Evolutionary conservation across 2,113 vertebrate genomes (phyloP).

Genomic region (Nicator chloris): DNA sequence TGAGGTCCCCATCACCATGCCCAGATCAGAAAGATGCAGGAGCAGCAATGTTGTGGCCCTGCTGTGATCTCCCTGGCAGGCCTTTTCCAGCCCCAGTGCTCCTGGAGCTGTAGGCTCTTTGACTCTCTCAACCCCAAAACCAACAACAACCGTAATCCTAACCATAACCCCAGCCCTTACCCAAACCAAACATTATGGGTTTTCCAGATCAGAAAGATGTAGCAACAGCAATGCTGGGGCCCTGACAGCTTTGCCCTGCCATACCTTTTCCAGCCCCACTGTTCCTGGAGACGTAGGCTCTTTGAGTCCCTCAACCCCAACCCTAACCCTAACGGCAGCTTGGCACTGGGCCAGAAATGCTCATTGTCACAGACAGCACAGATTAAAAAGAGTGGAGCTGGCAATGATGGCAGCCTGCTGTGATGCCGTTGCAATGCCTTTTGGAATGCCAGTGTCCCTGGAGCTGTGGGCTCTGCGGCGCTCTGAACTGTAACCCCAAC

Average conservation of each 20-base stretch:
- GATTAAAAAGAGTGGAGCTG: background rate
- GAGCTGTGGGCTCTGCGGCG: background rate
- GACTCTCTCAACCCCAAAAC: too few species aligned
- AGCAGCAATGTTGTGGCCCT: background rate
- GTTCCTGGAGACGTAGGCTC: background rate
- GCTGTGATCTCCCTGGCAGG: rapidly evolving
- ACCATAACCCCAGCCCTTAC: background rate
- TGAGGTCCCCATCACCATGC: background rate
- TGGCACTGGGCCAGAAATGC: background rate
- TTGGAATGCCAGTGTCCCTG: background rate
- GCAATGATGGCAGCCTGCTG: background rate
- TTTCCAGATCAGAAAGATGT: background rate
- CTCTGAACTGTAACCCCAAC: background rate
- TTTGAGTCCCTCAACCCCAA: background rate
- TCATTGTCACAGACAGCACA: background rate
- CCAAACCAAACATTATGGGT: background rate
- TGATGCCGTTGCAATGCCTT: background rate
- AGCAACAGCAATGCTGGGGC: background rate
- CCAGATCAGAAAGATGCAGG: background rate
- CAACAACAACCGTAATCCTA: too few species aligned
- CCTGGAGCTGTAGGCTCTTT: background rate
- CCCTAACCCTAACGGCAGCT: background rate
- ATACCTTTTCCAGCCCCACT: background rate
- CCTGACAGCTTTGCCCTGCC: background rate
- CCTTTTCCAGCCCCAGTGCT: background rate